Percentiles rank a stretch among this genome's conserved stretches.
Evolutionary conservation across 2,113 vertebrate genomes (phyloP).

Genomic region (Hippocampus barbouri): DNA sequence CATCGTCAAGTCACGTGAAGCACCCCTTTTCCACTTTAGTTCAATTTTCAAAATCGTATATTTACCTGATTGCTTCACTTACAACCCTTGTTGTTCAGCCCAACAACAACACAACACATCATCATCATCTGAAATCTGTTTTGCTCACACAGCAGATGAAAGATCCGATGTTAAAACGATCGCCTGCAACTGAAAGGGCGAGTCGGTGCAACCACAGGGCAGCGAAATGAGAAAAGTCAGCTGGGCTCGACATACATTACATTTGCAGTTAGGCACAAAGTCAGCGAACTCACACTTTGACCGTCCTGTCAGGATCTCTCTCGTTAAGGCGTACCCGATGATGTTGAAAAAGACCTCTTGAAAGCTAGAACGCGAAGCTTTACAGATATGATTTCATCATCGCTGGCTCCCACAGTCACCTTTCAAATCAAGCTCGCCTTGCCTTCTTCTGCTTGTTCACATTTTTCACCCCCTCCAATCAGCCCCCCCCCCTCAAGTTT

Average conservation of each 20-base stretch:
- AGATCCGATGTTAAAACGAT: constrained; percentile 38
- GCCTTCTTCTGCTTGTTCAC: constrained; percentile 45
- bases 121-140: constrained; percentile 31
- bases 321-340: constrained; percentile 67
- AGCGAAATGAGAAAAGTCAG: constrained; percentile 50
- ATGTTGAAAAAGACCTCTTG: constrained; percentile 53
- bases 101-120: constrained; percentile 33
- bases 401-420: constrained; percentile 40
- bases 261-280: constrained; percentile 66
- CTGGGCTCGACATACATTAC: constrained; percentile 55
- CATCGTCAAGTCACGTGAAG: constrained; percentile 41
- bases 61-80: constrained; percentile 26
- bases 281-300: constrained; percentile 52
- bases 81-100: constrained; percentile 37
- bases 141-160: constrained; percentile 28
- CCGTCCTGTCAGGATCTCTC: constrained; percentile 43
- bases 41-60: constrained; percentile 45
- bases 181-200: constrained; percentile 39
- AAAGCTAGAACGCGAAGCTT: constrained; percentile 29
- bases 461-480: constrained; percentile 16
- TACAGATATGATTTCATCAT: constrained; percentile 38
- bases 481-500: constrained; percentile 45
- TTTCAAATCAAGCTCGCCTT: constrained; percentile 25
- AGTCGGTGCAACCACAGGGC: constrained; percentile 50
- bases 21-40: constrained; percentile 51